Evolutionary conservation across 1,140 invertebrate genomes (phyloP).

Genomic region (Panonychus citri): DNA sequence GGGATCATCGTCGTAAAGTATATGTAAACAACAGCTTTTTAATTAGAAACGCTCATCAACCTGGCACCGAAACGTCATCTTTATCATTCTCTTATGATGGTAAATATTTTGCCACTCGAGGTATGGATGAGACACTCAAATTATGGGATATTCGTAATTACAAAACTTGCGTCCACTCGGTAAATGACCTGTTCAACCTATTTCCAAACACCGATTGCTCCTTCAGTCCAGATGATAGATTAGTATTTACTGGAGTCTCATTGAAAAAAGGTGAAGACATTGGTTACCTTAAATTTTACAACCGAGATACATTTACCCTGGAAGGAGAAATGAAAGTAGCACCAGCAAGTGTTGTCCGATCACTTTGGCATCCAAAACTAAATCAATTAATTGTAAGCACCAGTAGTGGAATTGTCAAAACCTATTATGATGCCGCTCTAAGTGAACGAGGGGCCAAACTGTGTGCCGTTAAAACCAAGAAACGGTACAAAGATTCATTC

Average conservation of each 20-base stretch:
- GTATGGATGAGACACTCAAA: constrained; percentile 80
- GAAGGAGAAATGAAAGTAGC: constrained; percentile 42
- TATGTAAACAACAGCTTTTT: constrained; percentile 48
- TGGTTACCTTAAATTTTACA: constrained; percentile 58
- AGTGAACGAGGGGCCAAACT: constrained; percentile 69
- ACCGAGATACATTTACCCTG: constrained; percentile 45
- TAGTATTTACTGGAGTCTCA: constrained; percentile 70
- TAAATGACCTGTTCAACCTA: constrained; percentile 44
- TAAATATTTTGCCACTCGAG: constrained; percentile 47
- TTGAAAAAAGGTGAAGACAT: constrained; percentile 31
- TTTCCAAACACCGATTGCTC: constrained; percentile 63
- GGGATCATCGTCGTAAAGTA: constrained; percentile 54
- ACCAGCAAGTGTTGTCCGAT: constrained; percentile 47
- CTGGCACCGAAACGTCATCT: constrained; percentile 53
- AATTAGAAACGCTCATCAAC: constrained; percentile 54
- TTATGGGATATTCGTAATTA: constrained; percentile 75
- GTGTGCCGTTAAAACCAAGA: constrained; percentile 58
- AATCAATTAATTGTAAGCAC: constrained; percentile 87
- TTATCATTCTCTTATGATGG: constrained; percentile 72
- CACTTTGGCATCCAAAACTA: constrained; percentile 82
- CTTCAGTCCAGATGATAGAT: constrained; percentile 76
- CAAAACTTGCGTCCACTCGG: constrained; percentile 37
- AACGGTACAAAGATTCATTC: constrained; percentile 31
- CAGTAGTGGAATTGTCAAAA: constrained; percentile 68
- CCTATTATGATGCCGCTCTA: constrained; percentile 62